These are phyloP conservation scores for Plemyria rubiginata DNA, from an alignment of 2,888 invertebrate genomes.

Conservation along the genomic window DNA sequence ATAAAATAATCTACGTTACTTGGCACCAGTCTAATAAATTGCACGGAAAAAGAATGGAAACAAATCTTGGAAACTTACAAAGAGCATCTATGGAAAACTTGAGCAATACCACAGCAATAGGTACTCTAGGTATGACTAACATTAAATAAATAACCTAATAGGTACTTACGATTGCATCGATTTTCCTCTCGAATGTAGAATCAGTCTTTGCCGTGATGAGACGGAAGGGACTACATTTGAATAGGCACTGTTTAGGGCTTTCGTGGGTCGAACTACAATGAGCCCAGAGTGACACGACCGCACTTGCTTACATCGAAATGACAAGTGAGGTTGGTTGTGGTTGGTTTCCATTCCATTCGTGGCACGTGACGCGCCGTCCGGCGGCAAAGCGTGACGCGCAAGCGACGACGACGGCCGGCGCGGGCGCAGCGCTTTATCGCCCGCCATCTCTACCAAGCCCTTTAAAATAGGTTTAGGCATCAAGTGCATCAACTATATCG, in stretches of 20 bases:
- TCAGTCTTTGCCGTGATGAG: constrained; percentile 65
- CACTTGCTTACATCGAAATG: constrained; percentile 75
- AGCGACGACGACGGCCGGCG: background rate
- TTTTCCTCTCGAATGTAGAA: constrained; percentile 76
- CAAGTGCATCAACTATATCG: no score
- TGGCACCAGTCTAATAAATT: constrained; percentile 21
- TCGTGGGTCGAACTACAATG: constrained; percentile 81
- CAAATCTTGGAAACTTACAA: constrained; percentile 28
- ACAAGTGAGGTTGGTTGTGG: constrained; percentile 56
- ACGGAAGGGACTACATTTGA: constrained; percentile 84
- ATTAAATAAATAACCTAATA: constrained; percentile 26
- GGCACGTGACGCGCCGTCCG: constrained; percentile 18
- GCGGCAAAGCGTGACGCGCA: background rate
- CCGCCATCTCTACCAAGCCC: no score
- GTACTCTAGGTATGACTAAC: no score
- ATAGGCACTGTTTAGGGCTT: constrained; percentile 78
- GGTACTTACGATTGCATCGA: constrained; percentile 79
- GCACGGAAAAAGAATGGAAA: constrained; percentile 27
- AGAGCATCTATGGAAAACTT: constrained; percentile 32
- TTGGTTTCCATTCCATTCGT: constrained; percentile 14
- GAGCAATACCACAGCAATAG: constrained; percentile 53
- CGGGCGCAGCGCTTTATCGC: no score
- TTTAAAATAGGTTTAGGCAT: no score
- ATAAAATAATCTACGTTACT: background rate
- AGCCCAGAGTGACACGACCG: constrained; percentile 78